Conservation (phyloP, 1,140 invertebrate species). For the Rhagoletis zephyria region DNA sequence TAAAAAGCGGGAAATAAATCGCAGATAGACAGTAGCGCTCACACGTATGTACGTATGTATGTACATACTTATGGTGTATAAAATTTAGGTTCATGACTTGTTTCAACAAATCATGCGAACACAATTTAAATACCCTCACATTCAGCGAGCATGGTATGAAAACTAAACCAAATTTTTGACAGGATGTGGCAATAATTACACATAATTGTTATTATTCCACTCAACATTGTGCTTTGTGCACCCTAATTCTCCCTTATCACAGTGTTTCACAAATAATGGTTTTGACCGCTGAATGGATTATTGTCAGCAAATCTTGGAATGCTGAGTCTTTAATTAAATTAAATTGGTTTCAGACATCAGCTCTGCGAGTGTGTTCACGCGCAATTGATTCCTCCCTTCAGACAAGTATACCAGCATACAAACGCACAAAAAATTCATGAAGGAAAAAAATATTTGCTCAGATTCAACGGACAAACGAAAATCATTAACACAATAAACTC, state of each 20-base stretch:
- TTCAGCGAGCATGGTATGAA: neutral
- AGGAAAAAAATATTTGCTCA: neutral
- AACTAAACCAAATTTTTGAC: neutral
- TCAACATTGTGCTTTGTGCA: neutral
- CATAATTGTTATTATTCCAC: constrained; percentile 14
- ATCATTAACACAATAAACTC: constrained; percentile 2
- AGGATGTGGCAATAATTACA: constrained; percentile 19
- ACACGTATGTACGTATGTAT: no score
- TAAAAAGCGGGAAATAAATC: no score
- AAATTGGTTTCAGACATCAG: neutral
- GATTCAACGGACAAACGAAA: neutral
- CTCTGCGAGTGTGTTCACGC: neutral
- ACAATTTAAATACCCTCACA: neutral
- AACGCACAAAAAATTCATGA: neutral
- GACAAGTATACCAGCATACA: neutral
- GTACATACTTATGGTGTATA: no score
- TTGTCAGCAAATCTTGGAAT: constrained; percentile 37
- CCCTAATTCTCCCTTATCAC: constrained; percentile 11
- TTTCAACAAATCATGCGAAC: neutral
- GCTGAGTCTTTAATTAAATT: constrained; percentile 36
- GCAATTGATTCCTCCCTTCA: constrained; percentile 2
- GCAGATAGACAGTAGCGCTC: no score
- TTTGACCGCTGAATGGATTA: constrained; percentile 1
- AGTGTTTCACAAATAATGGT: neutral
- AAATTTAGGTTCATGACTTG: no score